Percentiles rank a stretch among this genome's conserved stretches.
These are phyloP conservation scores for Sarcophaga caerulescens DNA, from an alignment of 2,888 invertebrate species.

Conservation along the genomic window DNA sequence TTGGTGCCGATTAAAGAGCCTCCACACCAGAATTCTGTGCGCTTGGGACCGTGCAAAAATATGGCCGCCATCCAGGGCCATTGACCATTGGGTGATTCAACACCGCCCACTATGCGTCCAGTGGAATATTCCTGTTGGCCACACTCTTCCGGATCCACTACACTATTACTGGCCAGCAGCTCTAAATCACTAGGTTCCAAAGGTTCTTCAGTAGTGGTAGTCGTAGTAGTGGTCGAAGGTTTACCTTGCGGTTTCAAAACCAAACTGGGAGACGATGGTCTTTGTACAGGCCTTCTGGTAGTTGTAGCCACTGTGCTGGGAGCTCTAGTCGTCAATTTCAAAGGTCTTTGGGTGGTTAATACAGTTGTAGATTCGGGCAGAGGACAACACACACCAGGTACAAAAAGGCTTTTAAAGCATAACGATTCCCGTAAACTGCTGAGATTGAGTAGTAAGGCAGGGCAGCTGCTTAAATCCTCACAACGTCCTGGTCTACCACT, in stretches of 20 bases:
- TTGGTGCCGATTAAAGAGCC: conserved; percentile 91
- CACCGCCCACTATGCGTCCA: conserved; percentile 95
- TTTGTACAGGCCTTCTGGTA: conserved; percentile 76
- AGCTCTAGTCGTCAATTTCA: conserved; percentile 76
- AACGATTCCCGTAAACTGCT: conserved; percentile 91
- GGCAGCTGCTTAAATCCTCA: conserved; percentile 93
- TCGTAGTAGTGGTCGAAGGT: conserved; percentile 81
- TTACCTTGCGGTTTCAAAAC: conserved; percentile 80
- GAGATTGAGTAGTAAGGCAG: conserved; percentile 90
- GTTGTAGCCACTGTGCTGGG: conserved; percentile 78
- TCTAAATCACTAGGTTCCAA: conserved; percentile 74
- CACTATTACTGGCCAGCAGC: conserved; percentile 72
- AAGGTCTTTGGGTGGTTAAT: conserved; percentile 77
- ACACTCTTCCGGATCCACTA: conserved; percentile 84
- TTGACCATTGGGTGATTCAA: conserved; percentile 90
- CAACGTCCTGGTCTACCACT: conserved; percentile 90
- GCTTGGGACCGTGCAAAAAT: conserved; percentile 91
- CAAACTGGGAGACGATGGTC: conserved; percentile 75
- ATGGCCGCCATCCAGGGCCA: conserved; percentile 99
- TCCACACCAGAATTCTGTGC: conserved; percentile 96
- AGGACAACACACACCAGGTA: conserved; percentile 96
- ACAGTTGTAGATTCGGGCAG: conserved; percentile 79
- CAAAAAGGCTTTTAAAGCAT: conserved; percentile 94
- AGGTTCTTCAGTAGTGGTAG: conserved; percentile 82
- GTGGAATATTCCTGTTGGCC: conserved; percentile 91